Base-by-base conservation (phyloP, 2,113 vertebrate species). In the Emydocephalus ijimae region DNA sequence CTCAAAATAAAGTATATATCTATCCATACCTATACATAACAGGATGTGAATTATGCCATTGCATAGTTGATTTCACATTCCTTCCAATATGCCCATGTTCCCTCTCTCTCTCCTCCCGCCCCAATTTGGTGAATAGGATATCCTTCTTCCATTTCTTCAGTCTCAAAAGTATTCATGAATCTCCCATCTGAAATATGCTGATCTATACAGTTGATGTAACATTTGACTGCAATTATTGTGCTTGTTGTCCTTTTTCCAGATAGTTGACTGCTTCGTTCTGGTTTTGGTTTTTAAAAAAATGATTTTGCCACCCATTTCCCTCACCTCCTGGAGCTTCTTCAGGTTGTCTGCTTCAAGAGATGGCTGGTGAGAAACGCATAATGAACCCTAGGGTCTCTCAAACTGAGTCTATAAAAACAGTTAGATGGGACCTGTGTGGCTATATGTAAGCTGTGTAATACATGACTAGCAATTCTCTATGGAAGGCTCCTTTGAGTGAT, bases 331-430 rank as follows among this genome's bases (percentile, higher is more conserved):
- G 50, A 89, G 50, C 43, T 74, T 55, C 23, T 89, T 74, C 24
- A 55, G 24, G 24, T 81, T 34, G 50, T 88, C 91, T 92, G 59
- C 11, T 92, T 92, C 87, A 74, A 9, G 34, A 89, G 50, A 5
- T 48, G 52, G 45, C n/a, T 54, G 59, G 55, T 29, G 52, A 64
- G 61, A 56, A 56, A 92, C 23, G 4, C 12, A 48, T 21, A 92
- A 92, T 56, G 59, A 15, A 81, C n/a, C 61, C 34, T 39, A 89
- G 61, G 50, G 23, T 92, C 61, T 43, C 10, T 39, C 34, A 89
- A 89, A 89, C 81, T 52, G 61, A 81, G 56, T 92, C 87, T 56
- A 23, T 89, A 85, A 81, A 92, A 39, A 92, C 18, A 89, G 56
- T 81, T 89, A 92, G 34, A 81, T 88, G 52, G 74, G 18, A 50